These are phyloP conservation scores for Desmodus rotundus DNA, from an alignment of 2,113 vertebrate species.

Conservation along the genomic window DNA sequence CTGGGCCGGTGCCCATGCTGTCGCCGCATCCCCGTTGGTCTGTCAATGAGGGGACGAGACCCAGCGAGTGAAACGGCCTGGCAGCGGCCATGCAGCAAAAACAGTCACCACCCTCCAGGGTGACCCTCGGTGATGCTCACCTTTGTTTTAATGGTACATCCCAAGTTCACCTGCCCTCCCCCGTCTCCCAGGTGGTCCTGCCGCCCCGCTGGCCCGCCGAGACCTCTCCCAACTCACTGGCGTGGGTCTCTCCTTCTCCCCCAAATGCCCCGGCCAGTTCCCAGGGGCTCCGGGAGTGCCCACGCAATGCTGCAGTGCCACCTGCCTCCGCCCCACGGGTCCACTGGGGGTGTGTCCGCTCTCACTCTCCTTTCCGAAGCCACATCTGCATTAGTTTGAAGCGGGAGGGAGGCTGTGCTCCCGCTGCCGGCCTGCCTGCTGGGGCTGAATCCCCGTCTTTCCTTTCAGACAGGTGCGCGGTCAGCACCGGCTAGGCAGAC, in stretches of 20 bases:
- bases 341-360: no score
- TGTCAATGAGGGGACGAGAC: not conserved
- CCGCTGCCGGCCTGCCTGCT: not conserved
- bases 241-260: not conserved
- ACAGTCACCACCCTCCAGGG: not conserved
- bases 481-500: no score
- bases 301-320: no score
- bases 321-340: no score
- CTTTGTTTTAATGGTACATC: not conserved
- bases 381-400: no score
- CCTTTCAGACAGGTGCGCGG: not conserved
- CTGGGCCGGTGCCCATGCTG: not conserved
- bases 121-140: not conserved
- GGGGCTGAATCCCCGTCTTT: not conserved
- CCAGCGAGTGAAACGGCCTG: not conserved
- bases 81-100: no score
- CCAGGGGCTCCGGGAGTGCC: not conserved
- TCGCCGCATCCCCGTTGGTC: not conserved
- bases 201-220: fast-evolving
- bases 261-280: fast-evolving
- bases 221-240: not conserved
- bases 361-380: no score
- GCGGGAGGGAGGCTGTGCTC: no score
- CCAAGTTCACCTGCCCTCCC: not conserved
- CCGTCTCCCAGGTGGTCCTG: not conserved